Evolutionary conservation across 2,888 invertebrate species (phyloP).

Genomic region (Coelinius sp.): DNA sequence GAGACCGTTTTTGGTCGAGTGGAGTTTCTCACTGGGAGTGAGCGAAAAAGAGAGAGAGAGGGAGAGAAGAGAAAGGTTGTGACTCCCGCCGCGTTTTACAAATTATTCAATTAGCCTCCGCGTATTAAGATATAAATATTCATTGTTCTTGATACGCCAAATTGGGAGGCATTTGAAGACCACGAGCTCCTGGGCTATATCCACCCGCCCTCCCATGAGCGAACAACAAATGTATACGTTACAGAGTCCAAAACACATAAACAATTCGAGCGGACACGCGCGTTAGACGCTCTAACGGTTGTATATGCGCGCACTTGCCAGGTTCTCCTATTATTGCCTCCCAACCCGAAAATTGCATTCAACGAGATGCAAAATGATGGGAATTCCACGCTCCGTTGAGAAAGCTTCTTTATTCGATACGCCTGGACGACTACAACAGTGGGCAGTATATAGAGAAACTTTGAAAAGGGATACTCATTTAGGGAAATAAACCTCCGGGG

Average conservation of each 20-base stretch:
- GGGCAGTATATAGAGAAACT: conserved; percentile 17
- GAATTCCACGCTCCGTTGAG: conserved; percentile 47
- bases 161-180: conserved; percentile 2
- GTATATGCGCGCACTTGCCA: conserved; percentile 43
- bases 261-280: conserved; percentile 64
- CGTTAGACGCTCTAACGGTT: conserved; percentile 67
- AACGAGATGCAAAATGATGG: conserved; percentile 49
- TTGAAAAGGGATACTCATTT: background rate
- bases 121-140: conserved; percentile 71
- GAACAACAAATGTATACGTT: conserved; percentile 44
- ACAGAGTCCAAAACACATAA: conserved; percentile 60
- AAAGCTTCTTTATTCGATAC: conserved; percentile 44
- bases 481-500: background rate
- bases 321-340: conserved; percentile 33
- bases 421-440: conserved; percentile 1
- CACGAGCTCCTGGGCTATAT: background rate
- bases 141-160: conserved; percentile 66
- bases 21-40: conserved; percentile 3
- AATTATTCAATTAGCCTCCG: conserved; percentile 71
- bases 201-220: background rate
- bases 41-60: conserved; percentile 12
- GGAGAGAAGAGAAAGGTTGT: conserved; percentile 44
- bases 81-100: conserved; percentile 66
- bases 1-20: conserved; percentile 5
- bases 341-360: conserved; percentile 33